These are phyloP conservation scores for Microtus richardsoni DNA, from an alignment of 2,113 vertebrate species.

Conservation along the genomic window DNA sequence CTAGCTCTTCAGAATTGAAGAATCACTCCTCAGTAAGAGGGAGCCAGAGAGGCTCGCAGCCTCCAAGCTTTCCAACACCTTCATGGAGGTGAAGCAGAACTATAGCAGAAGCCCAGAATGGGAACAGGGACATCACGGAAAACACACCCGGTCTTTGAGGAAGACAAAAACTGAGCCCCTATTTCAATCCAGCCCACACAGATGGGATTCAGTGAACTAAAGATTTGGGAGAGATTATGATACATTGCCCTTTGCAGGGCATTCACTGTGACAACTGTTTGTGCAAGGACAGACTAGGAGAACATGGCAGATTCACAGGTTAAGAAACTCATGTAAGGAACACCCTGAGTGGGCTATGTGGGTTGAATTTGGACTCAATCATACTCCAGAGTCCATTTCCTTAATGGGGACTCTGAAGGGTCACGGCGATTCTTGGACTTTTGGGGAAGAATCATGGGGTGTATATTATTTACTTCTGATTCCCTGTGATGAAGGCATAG, in stretches of 20 bases:
- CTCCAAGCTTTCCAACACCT: background rate
- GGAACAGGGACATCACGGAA: background rate
- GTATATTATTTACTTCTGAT: background rate
- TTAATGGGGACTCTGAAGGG: background rate
- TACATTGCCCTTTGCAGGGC: background rate
- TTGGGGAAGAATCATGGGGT: background rate
- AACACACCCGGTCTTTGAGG: background rate
- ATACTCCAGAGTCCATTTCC: background rate
- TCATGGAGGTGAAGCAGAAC: constrained; percentile 22
- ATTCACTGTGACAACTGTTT: background rate
- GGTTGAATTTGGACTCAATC: constrained; percentile 34
- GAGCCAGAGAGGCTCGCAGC: background rate
- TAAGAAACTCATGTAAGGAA: constrained; percentile 21
- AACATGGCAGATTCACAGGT: background rate
- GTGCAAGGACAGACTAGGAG: background rate
- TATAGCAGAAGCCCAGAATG: background rate
- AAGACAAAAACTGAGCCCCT: background rate
- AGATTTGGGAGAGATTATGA: background rate
- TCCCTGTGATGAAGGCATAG: background rate
- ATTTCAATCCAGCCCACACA: background rate
- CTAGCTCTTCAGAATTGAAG: background rate
- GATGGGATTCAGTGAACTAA: background rate
- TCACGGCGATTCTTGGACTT: background rate
- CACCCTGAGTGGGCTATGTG: background rate
- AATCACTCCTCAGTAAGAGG: background rate